Evolutionary conservation across 2,797 vertebrate species (phyloP), one percentile per base, ranked within the genome.

Genomic region (Phrynocephalus guinanensis): DNA sequence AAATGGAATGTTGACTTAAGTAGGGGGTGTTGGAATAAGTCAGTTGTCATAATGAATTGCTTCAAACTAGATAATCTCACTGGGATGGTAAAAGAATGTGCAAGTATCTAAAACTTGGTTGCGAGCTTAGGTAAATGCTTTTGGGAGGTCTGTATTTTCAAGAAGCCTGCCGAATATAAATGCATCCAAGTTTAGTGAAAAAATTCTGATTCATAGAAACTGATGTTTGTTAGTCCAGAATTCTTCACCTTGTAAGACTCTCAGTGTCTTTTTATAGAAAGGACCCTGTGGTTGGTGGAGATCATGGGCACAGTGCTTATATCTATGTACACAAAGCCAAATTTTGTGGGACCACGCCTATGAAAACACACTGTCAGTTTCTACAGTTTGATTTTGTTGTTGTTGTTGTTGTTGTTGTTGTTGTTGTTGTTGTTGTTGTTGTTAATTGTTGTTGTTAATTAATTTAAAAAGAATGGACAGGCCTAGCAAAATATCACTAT

Each of bases 31-130:
- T 66, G 33, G 77, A 93, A 88, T 85, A 86, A 0, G 88, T 93
- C 87, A 79, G 93, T 88, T 94, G 90, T 93, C 92, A 83, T 91
- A 84, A 88, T 91, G 85, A 82, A 83, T 91, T 78, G 82, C 71
- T 90, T 94, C 92, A 91, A 89, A 75, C 86, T 78, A 48, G 93
- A 92, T 93, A 88, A 91, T 91, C 89, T 90, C 0, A 0, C 87
- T 84, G 79, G 85, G 83, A 87, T 0, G 52, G 85, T 6, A 78
- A 24, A 0, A 16, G 85, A 78, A 82, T 24, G 2, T 7, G 75
- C 0, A 44, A 84, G 30, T 79, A 91, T 22, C 26, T 63, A 88
- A 88, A 83, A 33, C 7, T 87, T 56, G 79, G 68, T 67, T 82
- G 86, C 3, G 68, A 77, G 9, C 56, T 78, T 28, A 30, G 0